A percentile compares a stretch with the other conserved stretches of the same genome.
Conservation (phyloP, 2,888 invertebrate species). For the Galeopsomyia nigrocyanea region DNA sequence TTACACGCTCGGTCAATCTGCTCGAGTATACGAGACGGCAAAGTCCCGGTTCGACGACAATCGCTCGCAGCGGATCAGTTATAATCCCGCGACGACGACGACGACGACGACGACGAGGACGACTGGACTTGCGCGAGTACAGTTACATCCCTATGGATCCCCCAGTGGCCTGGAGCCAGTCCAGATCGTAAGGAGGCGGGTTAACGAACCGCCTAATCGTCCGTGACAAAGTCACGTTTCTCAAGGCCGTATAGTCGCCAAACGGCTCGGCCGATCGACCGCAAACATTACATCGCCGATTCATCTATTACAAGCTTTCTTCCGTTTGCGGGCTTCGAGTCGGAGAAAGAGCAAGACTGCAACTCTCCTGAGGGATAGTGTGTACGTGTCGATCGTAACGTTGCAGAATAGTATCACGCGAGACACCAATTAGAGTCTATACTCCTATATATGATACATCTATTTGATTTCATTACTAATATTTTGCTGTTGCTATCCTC, state of each 20-base stretch:
- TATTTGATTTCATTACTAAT: no score
- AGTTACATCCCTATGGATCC: conserved; percentile 18
- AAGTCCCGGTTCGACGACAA: conserved; percentile 40
- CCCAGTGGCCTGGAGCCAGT: conserved; percentile 22
- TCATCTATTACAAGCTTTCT: no score
- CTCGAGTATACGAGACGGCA: background rate
- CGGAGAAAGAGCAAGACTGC: no score
- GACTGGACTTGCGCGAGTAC: conserved; percentile 31
- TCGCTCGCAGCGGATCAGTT: conserved; percentile 30
- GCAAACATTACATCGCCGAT: background rate
- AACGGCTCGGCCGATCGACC: conserved; percentile 13
- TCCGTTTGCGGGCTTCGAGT: no score
- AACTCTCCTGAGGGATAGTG: no score
- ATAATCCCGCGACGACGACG: conserved; percentile 30
- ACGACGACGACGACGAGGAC: no score
- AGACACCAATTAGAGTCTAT: conserved; percentile 62
- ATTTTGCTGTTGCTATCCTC: no score
- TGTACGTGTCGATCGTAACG: no score
- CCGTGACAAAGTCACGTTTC: conserved; percentile 52
- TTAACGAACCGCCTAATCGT: conserved; percentile 52
- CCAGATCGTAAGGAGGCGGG: background rate
- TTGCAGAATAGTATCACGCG: no score
- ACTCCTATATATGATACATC: no score
- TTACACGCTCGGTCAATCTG: conserved; percentile 24
- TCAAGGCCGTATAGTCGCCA: conserved; percentile 52